phyloP scores from a whole-genome alignment of 2,113 vertebrate genomes.

The Edolisoma coerulescens region DNA sequence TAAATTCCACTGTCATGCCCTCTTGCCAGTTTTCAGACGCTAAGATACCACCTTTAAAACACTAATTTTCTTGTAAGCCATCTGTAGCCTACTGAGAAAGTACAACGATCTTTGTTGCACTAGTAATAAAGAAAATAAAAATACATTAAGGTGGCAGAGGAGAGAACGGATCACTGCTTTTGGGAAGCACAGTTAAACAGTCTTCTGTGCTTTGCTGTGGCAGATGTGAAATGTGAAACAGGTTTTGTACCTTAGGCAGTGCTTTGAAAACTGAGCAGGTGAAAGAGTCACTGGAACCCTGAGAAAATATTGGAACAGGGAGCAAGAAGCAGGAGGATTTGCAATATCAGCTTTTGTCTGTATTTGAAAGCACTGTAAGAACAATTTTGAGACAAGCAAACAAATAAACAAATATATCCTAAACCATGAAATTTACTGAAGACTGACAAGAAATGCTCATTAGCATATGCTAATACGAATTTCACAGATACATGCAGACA shows the following conservation, averaged over 20 bases:
- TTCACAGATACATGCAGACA: background rate
- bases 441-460: background rate
- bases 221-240: background rate
- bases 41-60: background rate
- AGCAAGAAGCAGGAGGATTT: background rate
- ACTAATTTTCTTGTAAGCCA: background rate
- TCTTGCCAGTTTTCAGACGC: background rate
- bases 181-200: background rate
- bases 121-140: conserved; percentile 3
- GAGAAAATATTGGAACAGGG: background rate
- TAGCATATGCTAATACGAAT: background rate
- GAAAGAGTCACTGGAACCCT: background rate
- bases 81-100: background rate
- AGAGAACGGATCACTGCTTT: background rate
- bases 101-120: background rate
- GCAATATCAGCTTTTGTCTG: background rate
- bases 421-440: background rate
- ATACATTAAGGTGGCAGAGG: background rate
- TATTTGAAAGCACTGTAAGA: background rate
- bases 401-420: background rate
- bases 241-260: background rate
- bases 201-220: background rate
- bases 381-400: background rate
- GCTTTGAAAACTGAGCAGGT: background rate
- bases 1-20: background rate